Conservation (phyloP, 2,888 invertebrate genomes). For the Acanthococcus lagerstroemiae region DNA sequence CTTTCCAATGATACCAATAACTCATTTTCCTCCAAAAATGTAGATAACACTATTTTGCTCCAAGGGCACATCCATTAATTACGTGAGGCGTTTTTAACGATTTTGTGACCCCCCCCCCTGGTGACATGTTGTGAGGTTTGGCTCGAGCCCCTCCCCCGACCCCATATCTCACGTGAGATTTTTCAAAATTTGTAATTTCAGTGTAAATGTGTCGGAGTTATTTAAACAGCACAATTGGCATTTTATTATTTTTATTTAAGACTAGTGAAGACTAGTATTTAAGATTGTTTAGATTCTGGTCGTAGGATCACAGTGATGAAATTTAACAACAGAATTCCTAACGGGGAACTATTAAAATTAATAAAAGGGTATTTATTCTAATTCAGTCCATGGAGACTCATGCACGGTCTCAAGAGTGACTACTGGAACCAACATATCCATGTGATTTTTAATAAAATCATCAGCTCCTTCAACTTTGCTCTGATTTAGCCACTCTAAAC, state of each 20-base stretch:
- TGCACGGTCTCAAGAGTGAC: not conserved
- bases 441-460: not conserved
- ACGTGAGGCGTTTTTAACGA: too few species aligned
- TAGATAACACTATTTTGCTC: too few species aligned
- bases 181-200: not conserved
- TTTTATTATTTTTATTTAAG: not conserved
- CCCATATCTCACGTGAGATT: not conserved
- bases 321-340: not conserved
- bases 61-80: too few species aligned
- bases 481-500: not conserved
- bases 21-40: too few species aligned
- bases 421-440: not conserved
- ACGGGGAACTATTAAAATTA: not conserved
- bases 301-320: not conserved
- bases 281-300: not conserved
- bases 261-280: not conserved
- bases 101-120: not conserved
- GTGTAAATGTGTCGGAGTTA: not conserved
- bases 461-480: not conserved
- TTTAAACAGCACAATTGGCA: not conserved
- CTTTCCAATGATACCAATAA: too few species aligned
- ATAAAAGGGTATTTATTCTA: not conserved
- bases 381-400: not conserved
- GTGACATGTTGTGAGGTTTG: not conserved
- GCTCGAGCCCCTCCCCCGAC: not conserved